Conservation (phyloP, 2,113 vertebrate genomes). For the Zosterops lateralis region DNA sequence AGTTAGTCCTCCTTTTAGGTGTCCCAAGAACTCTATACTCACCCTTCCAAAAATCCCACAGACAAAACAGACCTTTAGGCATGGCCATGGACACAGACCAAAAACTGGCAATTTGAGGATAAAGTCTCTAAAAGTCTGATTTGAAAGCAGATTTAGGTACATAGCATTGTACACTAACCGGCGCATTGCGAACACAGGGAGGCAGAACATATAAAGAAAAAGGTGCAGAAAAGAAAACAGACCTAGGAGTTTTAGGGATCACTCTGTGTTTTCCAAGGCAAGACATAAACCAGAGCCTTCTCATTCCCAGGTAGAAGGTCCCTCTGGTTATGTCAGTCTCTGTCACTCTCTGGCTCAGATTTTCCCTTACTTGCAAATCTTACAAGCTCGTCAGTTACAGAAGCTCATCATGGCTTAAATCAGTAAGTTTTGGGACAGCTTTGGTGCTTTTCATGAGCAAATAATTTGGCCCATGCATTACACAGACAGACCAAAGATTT, state of each 20-base stretch:
- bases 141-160: neutral
- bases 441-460: neutral
- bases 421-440: neutral
- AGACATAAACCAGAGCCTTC: neutral
- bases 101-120: neutral
- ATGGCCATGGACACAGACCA: neutral
- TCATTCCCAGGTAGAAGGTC: neutral
- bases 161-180: rapidly evolving
- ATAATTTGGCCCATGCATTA: neutral
- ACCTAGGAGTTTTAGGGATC: neutral
- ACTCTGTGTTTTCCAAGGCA: neutral
- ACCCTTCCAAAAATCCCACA: neutral
- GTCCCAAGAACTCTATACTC: neutral
- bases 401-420: neutral
- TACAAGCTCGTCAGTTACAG: neutral
- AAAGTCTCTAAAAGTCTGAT: neutral
- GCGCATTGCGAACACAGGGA: neutral
- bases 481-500: neutral
- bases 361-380: neutral
- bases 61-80: neutral
- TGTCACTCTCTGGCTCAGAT: neutral
- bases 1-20: neutral
- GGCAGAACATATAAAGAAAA: neutral
- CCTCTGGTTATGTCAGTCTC: neutral
- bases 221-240: neutral